These are phyloP conservation scores for Helobdella robusta DNA, from an alignment of 2,888 invertebrate species.

Conservation along the genomic window DNA sequence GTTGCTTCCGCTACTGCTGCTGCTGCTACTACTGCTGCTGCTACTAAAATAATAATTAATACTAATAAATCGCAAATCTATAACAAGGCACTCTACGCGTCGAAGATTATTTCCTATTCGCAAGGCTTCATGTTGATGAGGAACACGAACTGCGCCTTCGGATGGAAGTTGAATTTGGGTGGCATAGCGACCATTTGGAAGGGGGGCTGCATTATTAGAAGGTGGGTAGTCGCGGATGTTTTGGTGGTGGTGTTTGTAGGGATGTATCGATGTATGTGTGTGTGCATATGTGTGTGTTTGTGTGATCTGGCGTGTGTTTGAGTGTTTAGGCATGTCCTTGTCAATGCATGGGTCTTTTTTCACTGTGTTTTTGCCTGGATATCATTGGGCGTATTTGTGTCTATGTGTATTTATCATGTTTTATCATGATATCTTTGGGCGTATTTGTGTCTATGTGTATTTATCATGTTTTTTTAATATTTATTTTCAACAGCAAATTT, in stretches of 20 bases:
- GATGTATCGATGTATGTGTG: constrained; percentile 3
- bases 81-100: constrained; percentile 88
- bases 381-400: constrained; percentile 9
- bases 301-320: constrained; percentile 18
- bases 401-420: too few relatives aligned
- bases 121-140: constrained; percentile 84
- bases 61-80: too few relatives aligned
- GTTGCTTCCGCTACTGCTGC: too few relatives aligned
- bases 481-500: constrained; percentile 65
- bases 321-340: constrained; percentile 22
- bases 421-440: too few relatives aligned
- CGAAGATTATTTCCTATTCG: constrained; percentile 95
- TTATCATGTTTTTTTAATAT: too few relatives aligned
- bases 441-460: not conserved
- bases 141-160: constrained; percentile 66
- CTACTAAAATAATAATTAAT: too few relatives aligned
- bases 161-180: constrained; percentile 84
- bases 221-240: too few relatives aligned
- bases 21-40: too few relatives aligned
- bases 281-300: constrained; percentile 14
- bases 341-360: constrained; percentile 11
- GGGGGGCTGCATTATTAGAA: constrained; percentile 92
- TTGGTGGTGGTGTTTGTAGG: constrained; percentile 14
- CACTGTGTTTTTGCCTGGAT: constrained; percentile 6
- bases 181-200: constrained; percentile 99